phyloP scores from a whole-genome alignment of 1,140 invertebrate genomes.

The Physella acuta region DNA sequence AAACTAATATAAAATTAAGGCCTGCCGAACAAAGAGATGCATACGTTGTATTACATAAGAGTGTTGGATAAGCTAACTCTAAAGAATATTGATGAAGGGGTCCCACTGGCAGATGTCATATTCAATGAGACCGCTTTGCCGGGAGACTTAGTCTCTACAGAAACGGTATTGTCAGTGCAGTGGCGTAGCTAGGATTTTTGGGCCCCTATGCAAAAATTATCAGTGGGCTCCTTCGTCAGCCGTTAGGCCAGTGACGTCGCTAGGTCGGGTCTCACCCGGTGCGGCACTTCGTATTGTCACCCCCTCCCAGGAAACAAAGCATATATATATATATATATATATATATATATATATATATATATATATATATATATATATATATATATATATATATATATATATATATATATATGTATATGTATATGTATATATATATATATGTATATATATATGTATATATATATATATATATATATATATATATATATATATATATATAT shows the following conservation, averaged over 20 bases:
- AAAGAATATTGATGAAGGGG: too few relatives aligned
- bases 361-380: constrained; percentile 11
- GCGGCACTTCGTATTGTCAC: background rate
- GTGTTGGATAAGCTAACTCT: too few relatives aligned
- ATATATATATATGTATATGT: background rate
- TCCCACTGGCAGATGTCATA: too few relatives aligned
- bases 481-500: background rate
- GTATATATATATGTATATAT: background rate
- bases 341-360: background rate
- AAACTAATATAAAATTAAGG: background rate
- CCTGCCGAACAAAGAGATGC: background rate
- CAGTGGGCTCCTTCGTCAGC: background rate
- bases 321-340: background rate
- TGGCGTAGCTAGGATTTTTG: background rate
- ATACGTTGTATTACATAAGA: too few relatives aligned
- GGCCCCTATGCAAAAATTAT: background rate
- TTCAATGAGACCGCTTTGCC: too few relatives aligned
- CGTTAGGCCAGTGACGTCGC: background rate
- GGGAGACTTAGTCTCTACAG: too few relatives aligned
- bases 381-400: background rate
- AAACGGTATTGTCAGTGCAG: too few relatives aligned
- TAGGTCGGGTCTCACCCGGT: background rate
- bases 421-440: background rate
- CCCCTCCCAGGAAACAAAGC: background rate
- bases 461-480: background rate